phyloP scores from a whole-genome alignment of 2,888 invertebrate genomes.

The Calephelis perditalis region DNA sequence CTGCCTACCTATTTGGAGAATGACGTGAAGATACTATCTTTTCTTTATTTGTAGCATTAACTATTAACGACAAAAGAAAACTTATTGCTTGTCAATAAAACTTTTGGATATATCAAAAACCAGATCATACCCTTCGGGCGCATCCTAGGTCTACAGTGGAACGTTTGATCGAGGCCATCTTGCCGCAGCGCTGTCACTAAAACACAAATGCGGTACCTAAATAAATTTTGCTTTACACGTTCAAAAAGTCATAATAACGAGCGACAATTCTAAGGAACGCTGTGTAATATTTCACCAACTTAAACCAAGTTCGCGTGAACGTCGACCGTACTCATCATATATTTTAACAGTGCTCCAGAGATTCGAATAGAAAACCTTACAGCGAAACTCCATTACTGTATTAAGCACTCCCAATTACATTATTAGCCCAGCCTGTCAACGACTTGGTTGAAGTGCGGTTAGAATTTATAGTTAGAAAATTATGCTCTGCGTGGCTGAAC shows the following conservation, averaged over 20 bases:
- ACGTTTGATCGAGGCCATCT: no score
- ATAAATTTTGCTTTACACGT: no score
- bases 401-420: slow-evolving; percentile 37
- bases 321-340: slow-evolving; percentile 14
- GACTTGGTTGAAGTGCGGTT: slow-evolving; percentile 11
- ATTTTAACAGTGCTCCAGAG: slow-evolving; percentile 21
- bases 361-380: slow-evolving; percentile 29
- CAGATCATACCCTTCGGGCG: no score
- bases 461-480: slow-evolving; percentile 12
- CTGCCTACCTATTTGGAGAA: no score
- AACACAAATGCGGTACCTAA: no score
- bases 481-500: slow-evolving; percentile 6
- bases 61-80: no score
- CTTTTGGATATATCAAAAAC: no score
- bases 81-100: no score
- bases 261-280: background rate
- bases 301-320: background rate
- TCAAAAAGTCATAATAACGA: background rate
- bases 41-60: no score
- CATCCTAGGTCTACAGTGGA: no score
- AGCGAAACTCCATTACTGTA: slow-evolving; percentile 42
- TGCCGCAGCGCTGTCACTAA: no score
- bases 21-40: no score
- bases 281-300: background rate
- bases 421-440: slow-evolving; percentile 22